Base-by-base conservation (phyloP, 2,888 invertebrate genomes). In the Chymomyza procnemis region DNA sequence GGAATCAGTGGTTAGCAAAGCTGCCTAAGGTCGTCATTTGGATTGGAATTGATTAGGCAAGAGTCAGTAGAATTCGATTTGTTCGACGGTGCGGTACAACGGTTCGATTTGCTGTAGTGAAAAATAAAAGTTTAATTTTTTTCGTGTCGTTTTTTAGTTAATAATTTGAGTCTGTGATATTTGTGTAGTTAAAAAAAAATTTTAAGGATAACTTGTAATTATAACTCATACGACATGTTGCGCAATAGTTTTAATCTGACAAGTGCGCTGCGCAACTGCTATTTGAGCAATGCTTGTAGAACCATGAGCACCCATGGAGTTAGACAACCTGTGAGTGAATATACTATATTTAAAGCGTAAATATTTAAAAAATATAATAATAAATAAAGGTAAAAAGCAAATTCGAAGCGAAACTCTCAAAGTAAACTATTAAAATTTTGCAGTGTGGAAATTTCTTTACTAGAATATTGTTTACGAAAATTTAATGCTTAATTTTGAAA, bases 281-380 rank as follows among this genome's bases (percentile, higher is more conserved):
- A 74, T 8, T 61, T 74, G 9, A 70, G 70, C 34, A 82, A 76
- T 54, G 60, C 71, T 61, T 88, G 85, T 79, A 78, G 85, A 30
- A 69, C 78, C 2, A 68, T 71, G 19, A 82, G 85, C 64, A 58
- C 71, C 18, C 83, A 88, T 59, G 88, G 87, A 73, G 67, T 87
- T 41, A 71, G 80, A 18, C 87, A 85, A 66, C 81, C 87, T 55
- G 88, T 88, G 78, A 87, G 88, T 81, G 26, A 56, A n/a, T 4
- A 58, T 26, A 58, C 18, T 50, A 41, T 41, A 34, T 8, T 1
- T 1, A 34, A 34, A 8, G 34, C 9, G 34, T 8, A 34, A 34
- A 34, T 34, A 8, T 34, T 5, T 6, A 30, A 30, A 30, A 30
- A n/a, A n/a, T n/a, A n/a, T n/a, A n/a, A n/a, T n/a, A n/a, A n/a